A percentile compares a stretch with the other conserved stretches of the same genome.
Conservation (phyloP, 2,797 vertebrate genomes). For the Myotis myotis region DNA sequence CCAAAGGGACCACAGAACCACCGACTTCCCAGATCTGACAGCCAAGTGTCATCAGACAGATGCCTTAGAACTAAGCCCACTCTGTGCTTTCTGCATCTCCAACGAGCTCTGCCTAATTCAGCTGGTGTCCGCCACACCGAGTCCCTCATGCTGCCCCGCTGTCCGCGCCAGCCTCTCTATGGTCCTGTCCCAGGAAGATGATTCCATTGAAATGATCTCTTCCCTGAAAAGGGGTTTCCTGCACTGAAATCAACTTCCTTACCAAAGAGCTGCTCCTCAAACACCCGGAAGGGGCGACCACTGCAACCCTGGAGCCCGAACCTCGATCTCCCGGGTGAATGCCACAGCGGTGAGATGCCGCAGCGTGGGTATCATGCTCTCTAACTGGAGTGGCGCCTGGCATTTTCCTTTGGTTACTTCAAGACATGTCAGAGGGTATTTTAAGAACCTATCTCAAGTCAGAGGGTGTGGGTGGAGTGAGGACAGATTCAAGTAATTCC, state of each 20-base stretch:
- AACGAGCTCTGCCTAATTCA: too few species aligned
- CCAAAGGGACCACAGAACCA: neutral
- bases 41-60: neutral
- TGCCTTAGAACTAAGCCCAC: neutral
- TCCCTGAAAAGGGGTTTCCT: neutral
- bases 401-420: neutral
- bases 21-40: neutral
- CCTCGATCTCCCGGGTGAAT: accelerated
- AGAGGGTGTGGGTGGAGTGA: neutral
- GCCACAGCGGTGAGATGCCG: neutral
- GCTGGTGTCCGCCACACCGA: neutral
- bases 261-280: neutral
- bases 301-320: neutral
- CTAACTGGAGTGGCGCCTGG: accelerated
- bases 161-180: accelerated
- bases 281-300: neutral
- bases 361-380: neutral
- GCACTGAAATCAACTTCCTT: neutral
- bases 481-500: neutral
- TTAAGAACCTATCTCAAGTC: neutral
- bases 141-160: accelerated
- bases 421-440: neutral
- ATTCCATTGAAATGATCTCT: neutral
- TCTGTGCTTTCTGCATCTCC: neutral
- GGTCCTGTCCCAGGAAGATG: accelerated